A percentile compares a stretch with the other conserved stretches of the same genome.
Evolutionary conservation across 2,888 invertebrate genomes (phyloP).

Genomic region (Bedellia somnulentella): DNA sequence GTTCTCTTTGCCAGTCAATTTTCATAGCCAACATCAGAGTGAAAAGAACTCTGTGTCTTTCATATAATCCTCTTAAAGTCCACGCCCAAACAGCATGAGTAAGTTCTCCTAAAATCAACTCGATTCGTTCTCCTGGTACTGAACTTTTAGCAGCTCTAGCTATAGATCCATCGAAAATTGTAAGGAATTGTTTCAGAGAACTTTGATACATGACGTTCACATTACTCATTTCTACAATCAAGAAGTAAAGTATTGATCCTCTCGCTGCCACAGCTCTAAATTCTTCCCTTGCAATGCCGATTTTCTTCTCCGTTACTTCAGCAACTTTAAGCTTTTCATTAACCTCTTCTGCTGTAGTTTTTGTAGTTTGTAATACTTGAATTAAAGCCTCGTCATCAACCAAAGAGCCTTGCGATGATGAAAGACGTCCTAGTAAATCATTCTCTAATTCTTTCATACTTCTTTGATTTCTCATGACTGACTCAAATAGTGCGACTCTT

Average conservation of each 20-base stretch:
- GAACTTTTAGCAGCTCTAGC: slow-evolving; percentile 85
- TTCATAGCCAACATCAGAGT: slow-evolving; percentile 94
- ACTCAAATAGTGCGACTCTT: slow-evolving; percentile 88
- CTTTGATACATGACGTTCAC: slow-evolving; percentile 98
- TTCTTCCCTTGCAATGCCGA: slow-evolving; percentile 91
- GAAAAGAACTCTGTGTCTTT: slow-evolving; percentile 89
- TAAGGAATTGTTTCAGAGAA: slow-evolving; percentile 90
- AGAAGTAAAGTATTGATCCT: slow-evolving; percentile 92
- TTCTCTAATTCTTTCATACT: slow-evolving; percentile 96
- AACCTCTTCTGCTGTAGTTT: slow-evolving; percentile 90
- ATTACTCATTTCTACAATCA: slow-evolving; percentile 96
- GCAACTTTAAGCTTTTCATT: slow-evolving; percentile 91
- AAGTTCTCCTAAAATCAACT: slow-evolving; percentile 84
- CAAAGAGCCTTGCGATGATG: slow-evolving; percentile 89
- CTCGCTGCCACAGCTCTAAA: slow-evolving; percentile 93
- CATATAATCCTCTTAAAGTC: slow-evolving; percentile 89
- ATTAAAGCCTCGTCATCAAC: slow-evolving; percentile 96
- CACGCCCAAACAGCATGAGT: slow-evolving; percentile 93
- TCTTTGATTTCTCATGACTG: slow-evolving; percentile 94
- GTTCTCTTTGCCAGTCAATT: slow-evolving; percentile 82
- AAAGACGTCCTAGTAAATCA: slow-evolving; percentile 86
- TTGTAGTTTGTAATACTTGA: slow-evolving; percentile 83
- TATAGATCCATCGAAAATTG: slow-evolving; percentile 91
- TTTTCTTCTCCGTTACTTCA: slow-evolving; percentile 92
- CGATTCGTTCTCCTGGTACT: slow-evolving; percentile 82